Conservation (phyloP, 2,797 vertebrate genomes). For the Lycodopsis pacificus region DNA sequence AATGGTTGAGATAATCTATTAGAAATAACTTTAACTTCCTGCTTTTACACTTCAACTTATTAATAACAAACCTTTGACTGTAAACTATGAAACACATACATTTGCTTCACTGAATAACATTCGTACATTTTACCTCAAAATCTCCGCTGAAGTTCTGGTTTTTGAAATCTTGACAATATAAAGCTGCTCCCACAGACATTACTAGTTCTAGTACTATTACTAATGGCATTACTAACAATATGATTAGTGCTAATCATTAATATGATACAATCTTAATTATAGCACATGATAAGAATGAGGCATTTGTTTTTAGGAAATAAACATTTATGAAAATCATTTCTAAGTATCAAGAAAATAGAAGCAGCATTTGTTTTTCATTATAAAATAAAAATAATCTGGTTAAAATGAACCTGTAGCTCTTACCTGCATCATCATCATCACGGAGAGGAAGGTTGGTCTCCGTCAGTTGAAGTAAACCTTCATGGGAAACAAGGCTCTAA, state of each 20-base stretch:
- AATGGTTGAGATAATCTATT: neutral
- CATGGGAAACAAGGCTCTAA: constrained; percentile 15
- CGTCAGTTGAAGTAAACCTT: neutral
- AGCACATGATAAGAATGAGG: too few species aligned
- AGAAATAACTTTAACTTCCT: neutral
- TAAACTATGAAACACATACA: neutral
- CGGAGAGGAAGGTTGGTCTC: neutral
- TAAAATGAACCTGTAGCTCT: neutral
- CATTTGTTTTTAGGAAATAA: neutral
- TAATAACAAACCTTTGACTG: neutral
- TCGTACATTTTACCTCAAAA: neutral
- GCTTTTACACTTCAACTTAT: neutral
- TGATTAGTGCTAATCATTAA: neutral
- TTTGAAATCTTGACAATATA: neutral
- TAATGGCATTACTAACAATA: neutral
- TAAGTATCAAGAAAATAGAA: neutral
- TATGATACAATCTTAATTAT: neutral
- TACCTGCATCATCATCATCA: constrained; percentile 28
- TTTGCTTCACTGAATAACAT: neutral
- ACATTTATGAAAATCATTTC: neutral
- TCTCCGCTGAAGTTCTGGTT: neutral
- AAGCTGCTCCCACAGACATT: neutral
- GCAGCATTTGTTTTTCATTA: neutral
- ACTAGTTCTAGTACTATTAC: neutral
- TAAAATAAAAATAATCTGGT: neutral